Evolutionary conservation across 1,140 invertebrate species (phyloP).

Genomic region (Galleria mellonella): DNA sequence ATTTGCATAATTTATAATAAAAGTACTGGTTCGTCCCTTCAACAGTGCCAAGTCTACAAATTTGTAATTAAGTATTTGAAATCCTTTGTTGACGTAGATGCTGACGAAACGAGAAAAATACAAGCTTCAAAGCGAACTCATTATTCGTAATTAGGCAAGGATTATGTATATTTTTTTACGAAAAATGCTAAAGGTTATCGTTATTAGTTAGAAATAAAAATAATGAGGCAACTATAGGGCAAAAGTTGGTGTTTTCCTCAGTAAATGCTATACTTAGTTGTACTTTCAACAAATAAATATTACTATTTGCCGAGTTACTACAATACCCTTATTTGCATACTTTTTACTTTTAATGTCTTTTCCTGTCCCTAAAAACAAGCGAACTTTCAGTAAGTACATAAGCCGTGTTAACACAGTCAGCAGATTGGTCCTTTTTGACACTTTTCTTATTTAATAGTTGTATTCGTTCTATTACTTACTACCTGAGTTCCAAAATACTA

Average conservation of each 20-base stretch:
- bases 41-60: constrained; percentile 44
- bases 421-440: too few relatives aligned
- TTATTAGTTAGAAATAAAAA: too few relatives aligned
- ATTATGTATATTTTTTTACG: neutral
- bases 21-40: constrained; percentile 34
- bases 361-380: constrained; percentile 13
- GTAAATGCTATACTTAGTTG: neutral
- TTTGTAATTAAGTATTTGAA: constrained; percentile 48
- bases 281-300: neutral
- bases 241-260: too few relatives aligned
- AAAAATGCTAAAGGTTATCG: too few relatives aligned
- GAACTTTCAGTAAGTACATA: constrained; percentile 15
- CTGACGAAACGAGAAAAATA: constrained; percentile 27
- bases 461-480: too few relatives aligned
- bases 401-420: too few relatives aligned
- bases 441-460: neutral
- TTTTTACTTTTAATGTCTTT: constrained; percentile 22
- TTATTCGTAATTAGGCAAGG: neutral
- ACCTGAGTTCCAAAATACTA: too few relatives aligned
- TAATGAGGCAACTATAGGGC: too few relatives aligned
- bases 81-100: constrained; percentile 33
- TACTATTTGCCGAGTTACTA: too few relatives aligned
- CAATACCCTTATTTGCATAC: constrained; percentile 19
- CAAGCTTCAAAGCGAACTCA: constrained; percentile 14
- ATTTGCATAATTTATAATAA: constrained; percentile 53